Base-by-base conservation (phyloP, 2,113 vertebrate species). In the Atlantisia rogersi region DNA sequence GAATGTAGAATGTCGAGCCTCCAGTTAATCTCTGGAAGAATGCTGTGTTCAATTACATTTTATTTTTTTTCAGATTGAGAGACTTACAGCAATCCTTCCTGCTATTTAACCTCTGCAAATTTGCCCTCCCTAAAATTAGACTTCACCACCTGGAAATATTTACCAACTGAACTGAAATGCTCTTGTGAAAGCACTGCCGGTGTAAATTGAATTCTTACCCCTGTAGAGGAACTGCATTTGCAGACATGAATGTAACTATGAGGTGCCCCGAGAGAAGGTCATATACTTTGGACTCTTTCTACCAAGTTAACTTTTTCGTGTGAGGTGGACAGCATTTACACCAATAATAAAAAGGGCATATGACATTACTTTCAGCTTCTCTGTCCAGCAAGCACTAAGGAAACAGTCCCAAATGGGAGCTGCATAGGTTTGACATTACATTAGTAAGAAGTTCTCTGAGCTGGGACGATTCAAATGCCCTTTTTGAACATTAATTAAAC, bases 111-210 rank as follows among this genome's bases (percentile, higher is more conserved):
- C 70, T 97, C 94, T 97, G 84, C 71, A 97, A 97, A 96, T 89
- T 91, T 97, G 35, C 92, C 92, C 59, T 97, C 96, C 82, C 94
- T 96, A 98, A 97, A 98, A 96, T 97, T 94, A 97, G 94, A 97
- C 35, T 75, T 73, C 88, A 70, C 70, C 86, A 97, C 89, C 81
- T 97, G 95, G 95, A 97, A 97, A 97, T 97, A 96, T 97, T 98
- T 97, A 97, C 95, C 88, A 82, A 90, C 59, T 39, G 32, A 94
- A 96, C 70, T 96, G 67, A 95, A 97, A 90, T 86, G 22, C 35
- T 94, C 86, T 91, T 88, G 77, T 83, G 90, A 90, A 94, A 64
- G 55, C 29, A 39, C 40, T n/a, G 58, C 69, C 94, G 91, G 71
- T 52, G 77, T 92, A 64, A 89, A 79, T 39, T 80, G 80, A 91